Base-by-base conservation (phyloP, 2,888 invertebrate species). In the Calameuta filiformis region DNA sequence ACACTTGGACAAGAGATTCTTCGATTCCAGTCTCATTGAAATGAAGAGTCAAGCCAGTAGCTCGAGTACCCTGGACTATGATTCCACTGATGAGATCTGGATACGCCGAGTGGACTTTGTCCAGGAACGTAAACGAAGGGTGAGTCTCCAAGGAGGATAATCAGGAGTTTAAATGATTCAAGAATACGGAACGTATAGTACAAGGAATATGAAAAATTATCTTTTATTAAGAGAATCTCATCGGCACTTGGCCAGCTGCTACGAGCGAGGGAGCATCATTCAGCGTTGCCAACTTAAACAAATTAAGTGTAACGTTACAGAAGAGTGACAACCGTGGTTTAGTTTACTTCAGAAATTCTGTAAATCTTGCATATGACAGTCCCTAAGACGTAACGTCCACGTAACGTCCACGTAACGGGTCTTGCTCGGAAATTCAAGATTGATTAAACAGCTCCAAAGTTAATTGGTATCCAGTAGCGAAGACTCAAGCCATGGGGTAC, bases 21-120 rank as follows among this genome's bases (percentile, higher is more conserved):
- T 97, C 89, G 97, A 97, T 92, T 95, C 95, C 84, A 96, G 96
- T 82, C 92, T 97, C 83, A 95, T 97, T 85, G 96, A 96, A 92
- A 96, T 97, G 92, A 95, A 96, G 89, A 95, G 95, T 84, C 94
- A 94, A 78, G 95, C 95, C n/a, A 94, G 94, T 81, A 95, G 94
- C 84, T 92, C 92, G 77, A 92, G 93, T 71, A 94, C 94, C 1
- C 90, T 95, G 73, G 94, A 94, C 85, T 92, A 92, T 81, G 92
- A 92, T 81, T 93, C 92, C 9, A 92, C 92, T 69, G 96, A 96
- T 87, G 95, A 96, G 84, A 94, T 96, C 85, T 96, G 96, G 96
- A 93, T 96, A 40, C 94, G 94, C 86, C 92, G 95, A 86, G 90
- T 92, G 30, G 93, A 94, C 77, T 87, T 89, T 78, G 81, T 89